These are phyloP conservation scores for Drosophila varians DNA, from an alignment of 1,140 invertebrate genomes.

Conservation along the genomic window DNA sequence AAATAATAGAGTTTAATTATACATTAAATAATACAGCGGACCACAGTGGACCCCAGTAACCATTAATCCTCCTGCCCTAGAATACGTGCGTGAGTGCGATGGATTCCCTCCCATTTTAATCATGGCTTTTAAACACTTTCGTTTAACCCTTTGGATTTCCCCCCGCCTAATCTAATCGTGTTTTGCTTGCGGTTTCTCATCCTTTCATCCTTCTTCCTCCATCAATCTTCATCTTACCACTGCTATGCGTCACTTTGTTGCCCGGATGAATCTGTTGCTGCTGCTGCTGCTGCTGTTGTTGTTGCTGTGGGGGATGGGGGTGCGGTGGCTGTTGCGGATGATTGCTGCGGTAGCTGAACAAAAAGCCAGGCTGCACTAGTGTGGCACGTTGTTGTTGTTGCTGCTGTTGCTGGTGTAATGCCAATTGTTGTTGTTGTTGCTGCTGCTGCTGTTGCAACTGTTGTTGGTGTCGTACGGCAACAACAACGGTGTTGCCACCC, in stretches of 20 bases:
- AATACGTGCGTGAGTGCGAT: constrained; percentile 51
- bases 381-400: constrained; percentile 69
- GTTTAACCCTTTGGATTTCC: neutral
- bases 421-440: constrained; percentile 45
- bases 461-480: constrained; percentile 67
- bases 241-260: constrained; percentile 69
- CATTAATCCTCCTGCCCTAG: neutral
- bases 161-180: constrained; percentile 10
- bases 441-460: constrained; percentile 68
- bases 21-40: constrained; percentile 30
- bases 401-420: constrained; percentile 51
- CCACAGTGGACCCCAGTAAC: constrained; percentile 3
- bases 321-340: constrained; percentile 51
- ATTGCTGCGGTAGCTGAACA: constrained; percentile 73
- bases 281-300: constrained; percentile 42
- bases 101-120: neutral
- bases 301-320: constrained; percentile 49
- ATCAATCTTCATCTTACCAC: constrained; percentile 64
- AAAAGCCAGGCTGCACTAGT: constrained; percentile 74
- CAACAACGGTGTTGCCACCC: constrained; percentile 70
- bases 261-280: constrained; percentile 37
- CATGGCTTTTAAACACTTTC: neutral
- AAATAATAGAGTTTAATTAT: neutral
- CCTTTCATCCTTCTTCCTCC: constrained; percentile 19
- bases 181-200: constrained; percentile 49